Percentiles rank a stretch among this genome's conserved stretches.
Conservation (phyloP, 2,113 vertebrate genomes). For the Dicerorhinus sumatrensis region DNA sequence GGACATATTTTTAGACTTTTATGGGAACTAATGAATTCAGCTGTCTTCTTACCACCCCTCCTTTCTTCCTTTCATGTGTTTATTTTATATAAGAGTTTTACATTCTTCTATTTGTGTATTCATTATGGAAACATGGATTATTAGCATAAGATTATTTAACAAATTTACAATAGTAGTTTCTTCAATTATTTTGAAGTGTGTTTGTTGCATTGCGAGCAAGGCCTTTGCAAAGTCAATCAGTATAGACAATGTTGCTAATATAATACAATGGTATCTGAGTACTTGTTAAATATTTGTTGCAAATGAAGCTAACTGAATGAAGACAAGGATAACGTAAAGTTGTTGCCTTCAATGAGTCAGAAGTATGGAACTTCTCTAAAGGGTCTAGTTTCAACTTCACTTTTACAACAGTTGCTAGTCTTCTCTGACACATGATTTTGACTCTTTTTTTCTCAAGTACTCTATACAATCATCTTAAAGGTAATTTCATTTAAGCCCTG, state of each 20-base stretch:
- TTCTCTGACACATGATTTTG: background rate
- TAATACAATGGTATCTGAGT: background rate
- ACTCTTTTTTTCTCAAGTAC: background rate
- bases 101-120: conserved; percentile 31
- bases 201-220: conserved; percentile 29
- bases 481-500: conserved; percentile 45
- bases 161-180: background rate
- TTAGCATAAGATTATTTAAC: conserved; percentile 14
- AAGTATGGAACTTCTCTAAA: conserved; percentile 36
- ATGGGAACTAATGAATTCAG: background rate
- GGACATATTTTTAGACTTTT: conserved; percentile 33
- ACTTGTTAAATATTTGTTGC: conserved; percentile 54
- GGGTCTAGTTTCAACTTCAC: conserved; percentile 1
- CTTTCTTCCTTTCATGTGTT: background rate
- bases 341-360: conserved; percentile 5
- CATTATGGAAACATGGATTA: conserved; percentile 9
- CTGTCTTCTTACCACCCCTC: background rate
- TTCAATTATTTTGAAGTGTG: conserved; percentile 40
- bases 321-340: background rate
- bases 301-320: conserved; percentile 41
- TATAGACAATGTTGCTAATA: conserved; percentile 20
- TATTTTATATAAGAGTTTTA: conserved; percentile 43
- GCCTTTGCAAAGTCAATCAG: conserved; percentile 27
- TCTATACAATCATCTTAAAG: conserved; percentile 1
- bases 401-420: conserved; percentile 21